Percentiles rank a stretch among this genome's conserved stretches.
Conservation (phyloP, 2,888 invertebrate genomes). For the Xylota segnis region DNA sequence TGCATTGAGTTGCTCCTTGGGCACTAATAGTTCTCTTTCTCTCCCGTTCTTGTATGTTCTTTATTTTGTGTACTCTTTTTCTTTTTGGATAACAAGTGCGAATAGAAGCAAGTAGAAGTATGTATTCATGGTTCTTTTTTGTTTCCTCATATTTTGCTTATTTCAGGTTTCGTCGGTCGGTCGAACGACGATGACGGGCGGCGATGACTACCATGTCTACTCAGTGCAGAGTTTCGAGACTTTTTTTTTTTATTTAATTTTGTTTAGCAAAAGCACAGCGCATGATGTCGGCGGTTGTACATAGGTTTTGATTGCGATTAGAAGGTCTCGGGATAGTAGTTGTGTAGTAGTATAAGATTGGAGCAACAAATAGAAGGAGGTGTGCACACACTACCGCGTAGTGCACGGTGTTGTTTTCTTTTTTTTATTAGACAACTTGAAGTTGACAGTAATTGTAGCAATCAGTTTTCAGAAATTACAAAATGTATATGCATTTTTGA, state of each 20-base stretch:
- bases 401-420: conserved; percentile 39
- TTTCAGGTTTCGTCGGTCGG: conserved; percentile 60
- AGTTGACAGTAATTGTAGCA: not conserved
- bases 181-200: conserved; percentile 31
- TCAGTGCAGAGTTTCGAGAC: conserved; percentile 60
- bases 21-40: conserved; percentile 59
- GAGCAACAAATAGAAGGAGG: conserved; percentile 64
- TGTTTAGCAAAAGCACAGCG: conserved; percentile 62
- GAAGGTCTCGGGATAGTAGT: conserved; percentile 58
- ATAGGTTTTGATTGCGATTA: conserved; percentile 68
- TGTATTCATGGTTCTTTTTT: conserved; percentile 53
- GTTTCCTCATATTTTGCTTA: conserved; percentile 56
- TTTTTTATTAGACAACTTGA: conserved; percentile 29
- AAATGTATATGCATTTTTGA: not conserved
- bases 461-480: not conserved
- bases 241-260: conserved; percentile 17
- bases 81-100: conserved; percentile 61
- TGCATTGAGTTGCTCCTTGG: conserved; percentile 61
- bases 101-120: conserved; percentile 50
- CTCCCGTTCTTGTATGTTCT: conserved; percentile 40
- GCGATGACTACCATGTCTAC: conserved; percentile 53
- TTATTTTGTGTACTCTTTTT: conserved; percentile 35
- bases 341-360: conserved; percentile 56
- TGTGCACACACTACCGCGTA: conserved; percentile 41
- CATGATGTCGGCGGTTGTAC: conserved; percentile 61